These are phyloP conservation scores for Trachops cirrhosus DNA, from an alignment of 2,797 vertebrate genomes.

Conservation along the genomic window DNA sequence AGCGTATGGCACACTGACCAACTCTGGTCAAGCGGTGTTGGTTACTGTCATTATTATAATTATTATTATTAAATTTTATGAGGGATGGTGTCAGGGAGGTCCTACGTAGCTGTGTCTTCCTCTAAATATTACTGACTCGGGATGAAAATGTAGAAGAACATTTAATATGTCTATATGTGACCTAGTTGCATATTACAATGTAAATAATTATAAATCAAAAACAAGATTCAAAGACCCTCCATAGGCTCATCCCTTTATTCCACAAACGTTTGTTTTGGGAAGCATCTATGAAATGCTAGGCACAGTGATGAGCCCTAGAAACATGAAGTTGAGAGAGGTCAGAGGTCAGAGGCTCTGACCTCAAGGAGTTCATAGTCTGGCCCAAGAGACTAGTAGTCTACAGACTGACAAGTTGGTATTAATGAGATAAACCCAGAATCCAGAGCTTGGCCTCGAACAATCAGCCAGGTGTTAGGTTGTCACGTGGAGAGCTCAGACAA, in stretches of 20 bases:
- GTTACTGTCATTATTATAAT: neutral
- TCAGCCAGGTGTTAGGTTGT: neutral
- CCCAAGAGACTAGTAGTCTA: neutral
- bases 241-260: neutral
- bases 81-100: neutral
- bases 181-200: neutral
- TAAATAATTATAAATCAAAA: neutral
- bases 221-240: neutral
- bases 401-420: neutral
- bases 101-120: neutral
- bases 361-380: neutral
- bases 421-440: neutral
- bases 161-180: neutral
- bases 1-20: neutral
- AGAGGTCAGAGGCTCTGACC: neutral
- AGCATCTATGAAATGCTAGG: neutral
- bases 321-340: neutral
- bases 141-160: neutral
- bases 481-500: neutral
- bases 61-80: neutral
- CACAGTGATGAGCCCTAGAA: neutral
- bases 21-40: neutral
- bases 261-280: neutral
- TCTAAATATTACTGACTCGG: neutral
- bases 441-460: neutral